Evolutionary conservation across 2,113 vertebrate genomes (phyloP), one percentile per base, ranked within the genome.

Genomic region (Pyxicephalus adspersus): DNA sequence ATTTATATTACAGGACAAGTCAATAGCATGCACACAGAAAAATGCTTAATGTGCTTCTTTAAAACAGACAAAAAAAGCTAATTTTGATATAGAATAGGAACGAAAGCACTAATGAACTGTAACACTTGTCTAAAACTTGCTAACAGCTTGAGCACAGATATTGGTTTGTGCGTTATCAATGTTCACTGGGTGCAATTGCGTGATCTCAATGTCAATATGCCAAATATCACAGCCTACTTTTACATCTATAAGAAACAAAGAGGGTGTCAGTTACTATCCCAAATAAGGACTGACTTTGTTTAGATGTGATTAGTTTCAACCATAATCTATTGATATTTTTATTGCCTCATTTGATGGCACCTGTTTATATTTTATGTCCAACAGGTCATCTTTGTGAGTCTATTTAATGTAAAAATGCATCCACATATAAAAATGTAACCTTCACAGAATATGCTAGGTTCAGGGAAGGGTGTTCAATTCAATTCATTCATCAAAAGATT

Each of bases 131-230:
- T 54, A 54, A 28, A 54, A 71, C 13, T 54, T 71, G 67, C n/a
- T 31, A 72, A 72, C 70, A 72, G 26, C 52, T 57, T 57, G 26
- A 31, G 29, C 18, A 3, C 18, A 51, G 17, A 57, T 71, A 72
- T 57, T 57, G 50, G n/a, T 55, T 55, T 50, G 18, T 20, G 51
- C 50, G 25, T 71, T 71, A 54, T 71, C 23, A 20, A 17, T 72
- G 54, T 22, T 72, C 70, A 29, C 70, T 16, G 52, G 51, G 3
- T 29, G 18, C 16, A 16, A 72, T 22, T 57, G 51, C 57, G 70
- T 72, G 70, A 72, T 72, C 68, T 55, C 51, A 72, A 31, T 57
- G 70, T 11, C 23, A 71, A 15, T 26, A 71, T 71, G 51, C 25
- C 52, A 72, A 19, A 57, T 72, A 34, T 71, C 25, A 29, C 67